Evolutionary conservation across 2,888 invertebrate species (phyloP), one percentile per base, ranked within the genome.

Genomic region (Congeria kusceri): DNA sequence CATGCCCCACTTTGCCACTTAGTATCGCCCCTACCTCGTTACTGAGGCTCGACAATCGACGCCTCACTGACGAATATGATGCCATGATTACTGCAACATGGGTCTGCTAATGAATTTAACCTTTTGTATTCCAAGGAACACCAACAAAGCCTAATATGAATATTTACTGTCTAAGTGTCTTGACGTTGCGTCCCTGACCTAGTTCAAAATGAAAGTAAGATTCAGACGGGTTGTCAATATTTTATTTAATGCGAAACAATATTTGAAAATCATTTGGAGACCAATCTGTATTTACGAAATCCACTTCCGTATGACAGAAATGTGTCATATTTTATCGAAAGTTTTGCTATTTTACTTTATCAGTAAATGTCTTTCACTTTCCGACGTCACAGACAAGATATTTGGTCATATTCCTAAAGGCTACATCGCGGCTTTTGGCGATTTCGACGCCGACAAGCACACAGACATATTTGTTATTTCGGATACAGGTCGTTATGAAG

Each of bases 371-470:
- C 32, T 58, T 23, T 70, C 80, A 13, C 67, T 89, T n/a, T 79
- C 82, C 11, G 91, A 91, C 84, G 86, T 89, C 13, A 88, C 90
- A 56, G 72, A 75, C 2, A 76, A 83, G 46, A 78, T 87, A 11
- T 87, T 91, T 74, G 86, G 86, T 18, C 13, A 49, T 20, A 62
- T 70, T 62, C 77, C 67, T 18, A 27, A 96, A 92, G 97, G 96
- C 28, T 94, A 97, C 89, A 96, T 98, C 65, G 97, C 97, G 73
- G 98, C 98, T 0, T 99, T 98, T 94, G 98, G 98, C 2, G 98
- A 99, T 93, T 98, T 98, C 91, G 97, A 99, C 94, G 97, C 98
- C 0, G 98, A 99, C 92, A 98, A 98, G 94, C 94, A 97, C 67
- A 98, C 98, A 0, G 99, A 99, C 93, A 95, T 98, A 27, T 98